Evolutionary conservation across 2,888 invertebrate genomes (phyloP).

Genomic region (Trichacis sp.): DNA sequence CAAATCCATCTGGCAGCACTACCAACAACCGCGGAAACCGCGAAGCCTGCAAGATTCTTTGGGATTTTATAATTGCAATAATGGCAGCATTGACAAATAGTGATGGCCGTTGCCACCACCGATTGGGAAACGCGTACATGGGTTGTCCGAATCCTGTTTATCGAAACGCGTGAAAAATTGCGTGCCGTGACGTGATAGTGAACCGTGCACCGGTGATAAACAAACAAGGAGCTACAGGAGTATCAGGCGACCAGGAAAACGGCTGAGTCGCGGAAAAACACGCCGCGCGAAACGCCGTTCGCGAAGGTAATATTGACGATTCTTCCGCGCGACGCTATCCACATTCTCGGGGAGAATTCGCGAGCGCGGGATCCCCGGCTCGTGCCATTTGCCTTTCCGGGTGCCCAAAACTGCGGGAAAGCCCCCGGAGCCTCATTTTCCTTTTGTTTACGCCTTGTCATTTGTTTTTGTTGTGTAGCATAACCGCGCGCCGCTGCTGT

Average conservation of each 20-base stretch:
- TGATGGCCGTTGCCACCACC: slow-evolving; percentile 66
- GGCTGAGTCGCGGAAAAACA: slow-evolving; percentile 52
- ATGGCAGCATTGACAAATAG: slow-evolving; percentile 65
- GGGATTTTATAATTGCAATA: slow-evolving; percentile 48
- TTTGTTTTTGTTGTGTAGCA: slow-evolving; percentile 50
- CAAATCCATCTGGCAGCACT: no score
- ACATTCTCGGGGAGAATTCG: slow-evolving; percentile 44
- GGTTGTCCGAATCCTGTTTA: slow-evolving; percentile 50
- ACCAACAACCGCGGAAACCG: no score
- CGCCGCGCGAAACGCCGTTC: slow-evolving; percentile 61
- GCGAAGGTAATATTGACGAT: slow-evolving; percentile 64
- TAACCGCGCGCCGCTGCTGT: slow-evolving; percentile 53
- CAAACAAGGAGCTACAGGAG: slow-evolving; percentile 25
- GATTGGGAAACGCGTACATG: slow-evolving; percentile 64
- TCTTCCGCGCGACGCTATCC: slow-evolving; percentile 60
- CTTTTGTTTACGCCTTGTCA: slow-evolving; percentile 68
- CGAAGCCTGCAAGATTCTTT: no score
- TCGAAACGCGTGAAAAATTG: slow-evolving; percentile 26
- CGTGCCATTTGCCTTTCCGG: slow-evolving; percentile 27
- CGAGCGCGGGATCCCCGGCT: slow-evolving; percentile 27
- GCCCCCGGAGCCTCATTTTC: slow-evolving; percentile 45
- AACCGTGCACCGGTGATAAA: slow-evolving; percentile 34
- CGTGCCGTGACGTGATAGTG: slow-evolving; percentile 29
- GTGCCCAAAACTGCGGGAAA: slow-evolving; percentile 29
- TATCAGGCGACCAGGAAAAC: slow-evolving; percentile 32